Evolutionary conservation across 2,113 vertebrate genomes (phyloP).

Genomic region (Spermophilus dauricus): DNA sequence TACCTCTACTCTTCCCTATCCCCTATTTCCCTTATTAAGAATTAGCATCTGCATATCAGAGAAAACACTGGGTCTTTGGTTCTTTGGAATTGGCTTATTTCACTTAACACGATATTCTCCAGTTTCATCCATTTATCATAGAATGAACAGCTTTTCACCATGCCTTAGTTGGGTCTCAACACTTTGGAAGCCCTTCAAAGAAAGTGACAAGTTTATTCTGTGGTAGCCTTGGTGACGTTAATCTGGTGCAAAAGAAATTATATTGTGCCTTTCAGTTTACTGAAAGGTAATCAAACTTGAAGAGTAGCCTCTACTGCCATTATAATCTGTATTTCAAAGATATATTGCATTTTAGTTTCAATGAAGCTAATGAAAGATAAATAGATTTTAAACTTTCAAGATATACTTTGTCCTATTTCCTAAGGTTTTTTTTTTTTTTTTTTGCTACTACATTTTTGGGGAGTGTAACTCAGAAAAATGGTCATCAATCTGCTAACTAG

Average conservation of each 20-base stretch:
- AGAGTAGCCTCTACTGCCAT: background rate
- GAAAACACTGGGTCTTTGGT: no score
- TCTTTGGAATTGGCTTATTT: no score
- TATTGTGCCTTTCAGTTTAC: background rate
- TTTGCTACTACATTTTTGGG: slow-evolving; percentile 29
- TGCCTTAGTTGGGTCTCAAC: background rate
- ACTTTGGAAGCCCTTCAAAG: slow-evolving; percentile 18
- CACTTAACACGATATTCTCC: no score
- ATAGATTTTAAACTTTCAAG: slow-evolving; percentile 51
- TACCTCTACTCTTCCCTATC: no score
- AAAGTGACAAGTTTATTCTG: slow-evolving; percentile 17
- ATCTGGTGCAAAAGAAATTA: slow-evolving; percentile 26
- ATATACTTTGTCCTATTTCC: slow-evolving; percentile 18
- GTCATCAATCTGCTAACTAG: slow-evolving; percentile 37
- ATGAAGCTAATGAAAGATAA: slow-evolving; percentile 32
- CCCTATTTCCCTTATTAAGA: no score
- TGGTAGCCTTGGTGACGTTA: background rate
- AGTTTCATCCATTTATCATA: no score
- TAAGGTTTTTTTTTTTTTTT: background rate
- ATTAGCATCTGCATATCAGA: no score
- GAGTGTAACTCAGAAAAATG: slow-evolving; percentile 40
- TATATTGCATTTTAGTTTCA: slow-evolving; percentile 52
- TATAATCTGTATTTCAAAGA: slow-evolving; percentile 40
- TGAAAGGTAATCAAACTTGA: background rate
- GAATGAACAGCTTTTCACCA: background rate